phyloP scores from a whole-genome alignment of 2,113 vertebrate genomes.

The Progne subis region DNA sequence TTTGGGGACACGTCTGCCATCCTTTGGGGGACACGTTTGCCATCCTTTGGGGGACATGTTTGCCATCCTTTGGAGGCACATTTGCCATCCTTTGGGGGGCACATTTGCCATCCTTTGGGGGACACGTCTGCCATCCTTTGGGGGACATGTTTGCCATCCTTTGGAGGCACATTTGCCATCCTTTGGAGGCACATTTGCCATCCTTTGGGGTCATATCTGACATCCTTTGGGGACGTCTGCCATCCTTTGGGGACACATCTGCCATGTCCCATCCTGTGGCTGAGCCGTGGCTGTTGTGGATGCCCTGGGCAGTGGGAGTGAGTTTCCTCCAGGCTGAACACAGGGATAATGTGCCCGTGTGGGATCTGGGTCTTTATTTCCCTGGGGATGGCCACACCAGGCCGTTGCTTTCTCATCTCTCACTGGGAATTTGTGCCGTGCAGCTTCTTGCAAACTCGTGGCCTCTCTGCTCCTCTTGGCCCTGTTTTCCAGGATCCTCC shows the following conservation, averaged over 20 bases:
- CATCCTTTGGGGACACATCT: too few relatives aligned
- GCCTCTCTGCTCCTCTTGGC: not conserved
- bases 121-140: too few relatives aligned
- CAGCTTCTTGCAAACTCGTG: not conserved
- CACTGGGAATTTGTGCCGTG: fast-evolving
- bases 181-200: too few relatives aligned
- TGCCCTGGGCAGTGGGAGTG: fast-evolving
- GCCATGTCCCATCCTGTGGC: fast-evolving
- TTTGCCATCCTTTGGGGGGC: too few relatives aligned
- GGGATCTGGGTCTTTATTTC: not conserved
- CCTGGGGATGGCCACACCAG: not conserved
- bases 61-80: too few relatives aligned
- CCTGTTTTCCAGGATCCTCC: not conserved
- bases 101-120: too few relatives aligned
- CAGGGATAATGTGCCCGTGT: fast-evolving
- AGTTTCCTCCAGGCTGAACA: not conserved
- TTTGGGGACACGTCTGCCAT: too few relatives aligned
- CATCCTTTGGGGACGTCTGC: too few relatives aligned
- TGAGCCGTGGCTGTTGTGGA: not conserved
- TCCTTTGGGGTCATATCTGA: too few relatives aligned
- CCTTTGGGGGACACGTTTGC: too few relatives aligned
- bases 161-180: too few relatives aligned
- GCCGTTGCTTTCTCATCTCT: not conserved
- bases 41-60: fast-evolving
- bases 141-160: too few relatives aligned